Percentiles rank a stretch among this genome's conserved stretches.
Conservation (phyloP, 2,113 vertebrate species). For the Muntiacus muntjak region DNA sequence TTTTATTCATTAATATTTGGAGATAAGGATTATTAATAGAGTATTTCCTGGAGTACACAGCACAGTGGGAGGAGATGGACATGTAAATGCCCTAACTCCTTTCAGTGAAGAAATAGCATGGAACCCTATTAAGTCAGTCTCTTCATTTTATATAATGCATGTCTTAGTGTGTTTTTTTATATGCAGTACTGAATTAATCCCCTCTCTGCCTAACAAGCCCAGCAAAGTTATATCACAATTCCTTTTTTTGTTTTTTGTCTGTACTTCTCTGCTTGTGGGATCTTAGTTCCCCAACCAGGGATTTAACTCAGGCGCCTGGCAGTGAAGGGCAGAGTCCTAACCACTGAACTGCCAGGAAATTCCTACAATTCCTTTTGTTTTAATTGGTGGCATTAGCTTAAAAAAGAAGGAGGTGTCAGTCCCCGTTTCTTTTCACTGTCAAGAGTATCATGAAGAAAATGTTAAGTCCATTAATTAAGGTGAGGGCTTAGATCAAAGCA, state of each 20-base stretch:
- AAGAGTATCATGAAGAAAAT: neutral
- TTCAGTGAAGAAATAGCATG: neutral
- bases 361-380: neutral
- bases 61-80: neutral
- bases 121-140: neutral
- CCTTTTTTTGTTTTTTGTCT: neutral
- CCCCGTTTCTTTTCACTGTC: neutral
- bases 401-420: neutral
- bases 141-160: neutral
- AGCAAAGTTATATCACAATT: neutral
- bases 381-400: neutral
- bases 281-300: neutral
- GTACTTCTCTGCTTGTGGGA: neutral
- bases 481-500: neutral
- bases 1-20: neutral
- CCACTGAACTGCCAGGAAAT: neutral
- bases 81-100: neutral
- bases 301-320: neutral
- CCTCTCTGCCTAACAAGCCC: neutral
- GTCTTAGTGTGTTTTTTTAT: neutral
- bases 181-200: neutral
- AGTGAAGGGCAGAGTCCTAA: neutral
- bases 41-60: neutral
- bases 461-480: neutral
- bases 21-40: neutral